Percentiles rank a stretch among this genome's conserved stretches.
Conservation (phyloP, 2,888 invertebrate species). For the Eupithecia centaureata region DNA sequence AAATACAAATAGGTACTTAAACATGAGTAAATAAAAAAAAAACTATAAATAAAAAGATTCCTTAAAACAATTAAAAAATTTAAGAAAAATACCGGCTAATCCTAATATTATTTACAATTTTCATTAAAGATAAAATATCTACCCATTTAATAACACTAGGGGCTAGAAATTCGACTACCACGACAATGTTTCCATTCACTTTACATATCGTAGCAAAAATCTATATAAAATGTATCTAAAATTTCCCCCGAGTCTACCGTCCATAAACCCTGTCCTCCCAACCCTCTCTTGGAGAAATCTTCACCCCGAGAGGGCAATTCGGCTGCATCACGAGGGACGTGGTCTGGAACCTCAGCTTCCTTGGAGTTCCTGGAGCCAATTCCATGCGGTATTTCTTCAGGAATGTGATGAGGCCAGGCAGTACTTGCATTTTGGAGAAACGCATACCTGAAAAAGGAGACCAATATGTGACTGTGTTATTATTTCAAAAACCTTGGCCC, state of each 20-base stretch:
- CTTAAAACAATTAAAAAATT: no score
- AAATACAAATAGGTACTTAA: no score
- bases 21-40: no score
- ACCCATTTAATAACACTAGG: no score
- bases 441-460: conserved; percentile 54
- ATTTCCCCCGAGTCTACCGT: not conserved
- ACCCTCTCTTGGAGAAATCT: conserved; percentile 25
- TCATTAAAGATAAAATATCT: no score
- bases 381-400: conserved; percentile 58
- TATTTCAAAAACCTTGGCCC: not conserved
- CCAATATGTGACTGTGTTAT: not conserved
- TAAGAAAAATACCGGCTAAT: no score
- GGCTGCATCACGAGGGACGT: conserved; percentile 39
- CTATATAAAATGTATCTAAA: no score
- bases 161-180: no score
- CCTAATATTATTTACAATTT: no score
- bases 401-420: conserved; percentile 57
- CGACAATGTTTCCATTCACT: no score
- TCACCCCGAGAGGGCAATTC: conserved; percentile 30
- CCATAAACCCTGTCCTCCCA: conserved; percentile 18
- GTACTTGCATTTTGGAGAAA: conserved; percentile 62
- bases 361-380: conserved; percentile 52
- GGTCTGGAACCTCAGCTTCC: conserved; percentile 30
- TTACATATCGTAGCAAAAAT: no score
- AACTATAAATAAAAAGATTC: no score